Base-by-base conservation (phyloP, 2,888 invertebrate genomes). In the Hydraecia micacea region DNA sequence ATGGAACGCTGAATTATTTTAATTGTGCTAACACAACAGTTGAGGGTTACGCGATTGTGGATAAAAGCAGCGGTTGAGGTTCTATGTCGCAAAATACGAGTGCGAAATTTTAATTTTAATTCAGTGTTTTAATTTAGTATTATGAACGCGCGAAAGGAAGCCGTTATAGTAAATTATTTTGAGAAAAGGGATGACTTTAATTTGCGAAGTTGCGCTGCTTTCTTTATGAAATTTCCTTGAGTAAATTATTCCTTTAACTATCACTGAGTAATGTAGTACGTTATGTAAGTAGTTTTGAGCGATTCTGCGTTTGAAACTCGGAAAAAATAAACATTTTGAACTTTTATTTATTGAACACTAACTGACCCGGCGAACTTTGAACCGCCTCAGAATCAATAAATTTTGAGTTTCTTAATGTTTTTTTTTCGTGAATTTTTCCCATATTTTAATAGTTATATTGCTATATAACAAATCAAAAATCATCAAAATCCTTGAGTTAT, bases 1-100 rank as follows among this genome's bases (percentile, higher is more conserved):
- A 84, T 84, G 85, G 79, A 87, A 87, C 75, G 77, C 77, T 86
- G 85, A 88, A 85, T 88, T 90, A 91, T 91, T 91, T 91, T 90
- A 90, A 91, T 89, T 87, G 84, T 78, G 73, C 81, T 83, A 83
- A 79, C 84, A 80, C 60, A 73, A 76, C 80, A 70, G 82, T 79
- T 77, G 60, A 83, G 75, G 78, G 81, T 72, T 70, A 55, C 21
- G 72, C 78, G 79, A 77, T 71, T 81, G 71, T 62, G 75, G 28
- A 62, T 72, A 67, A 81, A 79, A 73, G 71, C 79, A 55, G 77
- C 76, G 75, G 80, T 36, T 70, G n/a, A 58, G 65, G 67, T 77
- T 85, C 69, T 76, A 72, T 78, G 75, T 81, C 36, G 63, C 58
- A 63, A 68, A 76, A 70, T 73, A 36, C 32, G 15, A 52, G 25